These are phyloP conservation scores for Halcyon senegalensis DNA, from an alignment of 2,113 vertebrate species.

Conservation along the genomic window DNA sequence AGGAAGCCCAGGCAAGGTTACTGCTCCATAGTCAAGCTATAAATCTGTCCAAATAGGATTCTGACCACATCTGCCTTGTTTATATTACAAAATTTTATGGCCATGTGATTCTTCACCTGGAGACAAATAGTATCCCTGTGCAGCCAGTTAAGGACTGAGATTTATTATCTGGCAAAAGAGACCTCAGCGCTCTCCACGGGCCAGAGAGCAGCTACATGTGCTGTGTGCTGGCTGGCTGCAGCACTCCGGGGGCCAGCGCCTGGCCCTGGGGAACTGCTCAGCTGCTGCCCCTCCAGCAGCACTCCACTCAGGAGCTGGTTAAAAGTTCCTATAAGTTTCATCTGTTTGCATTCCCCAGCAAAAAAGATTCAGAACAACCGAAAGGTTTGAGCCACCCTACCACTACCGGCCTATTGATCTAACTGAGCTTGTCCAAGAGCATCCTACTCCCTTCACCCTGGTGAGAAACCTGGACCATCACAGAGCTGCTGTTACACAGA, in stretches of 20 bases:
- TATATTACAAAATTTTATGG: constrained; percentile 53
- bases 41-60: constrained; percentile 70
- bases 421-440: background rate
- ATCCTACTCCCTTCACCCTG: background rate
- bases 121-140: background rate
- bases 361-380: background rate
- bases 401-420: background rate
- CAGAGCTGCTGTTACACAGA: background rate
- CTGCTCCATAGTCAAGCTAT: constrained; percentile 44
- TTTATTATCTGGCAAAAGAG: background rate
- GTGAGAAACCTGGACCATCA: background rate
- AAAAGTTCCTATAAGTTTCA: background rate
- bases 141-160: constrained; percentile 4
- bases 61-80: constrained; percentile 41
- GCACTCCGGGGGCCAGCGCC: rapidly evolving
- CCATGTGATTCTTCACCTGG: constrained; percentile 67
- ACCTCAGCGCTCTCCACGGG: background rate
- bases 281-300: background rate
- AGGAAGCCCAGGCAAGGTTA: constrained; percentile 56
- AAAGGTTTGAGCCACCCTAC: background rate
- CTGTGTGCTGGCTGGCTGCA: background rate
- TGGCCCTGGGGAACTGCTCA: background rate
- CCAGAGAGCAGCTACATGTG: background rate
- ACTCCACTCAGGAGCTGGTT: background rate
- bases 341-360: background rate